Evolutionary conservation across 2,888 invertebrate species (phyloP), one percentile per base, ranked within the genome.

Genomic region (Brassicogethes aeneus): DNA sequence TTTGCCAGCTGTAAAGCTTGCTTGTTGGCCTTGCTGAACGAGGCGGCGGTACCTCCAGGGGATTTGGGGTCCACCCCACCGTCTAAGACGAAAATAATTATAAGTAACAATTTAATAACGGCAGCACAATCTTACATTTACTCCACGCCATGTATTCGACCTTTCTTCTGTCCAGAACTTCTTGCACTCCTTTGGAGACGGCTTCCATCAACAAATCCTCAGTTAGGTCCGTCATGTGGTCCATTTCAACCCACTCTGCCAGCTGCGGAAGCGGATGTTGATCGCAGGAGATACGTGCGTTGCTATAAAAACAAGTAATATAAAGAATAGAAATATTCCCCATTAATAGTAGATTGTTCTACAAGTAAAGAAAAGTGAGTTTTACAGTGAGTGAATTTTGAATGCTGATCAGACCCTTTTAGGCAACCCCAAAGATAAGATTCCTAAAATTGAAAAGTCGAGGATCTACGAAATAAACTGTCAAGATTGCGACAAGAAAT

Each of bases 1-100:
- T 93, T 93, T 7, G 91, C 89, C 16, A 91, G 68, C 44, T 83
- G 75, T 5, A 92, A 65, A 1, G 93, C 89, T 56, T 86, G 84
- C 60, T 79, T 78, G 64, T 87, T 92, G 15, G 92, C 90, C 59
- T 91, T 90, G 41, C 88, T 89, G 68, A 92, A 91, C 0, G 90
- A 89, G 1, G 90, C 91, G 1, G 90, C 90, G 0, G 84, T 88
- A 2, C 92, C 91, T 10, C 82, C 79, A 0, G 91, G 82, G 0
- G 90, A 89, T 56, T 85, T 86, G 0, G 91, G 87, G 61, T 90
- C 90, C 0, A 86, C 85, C 52, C 85, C 85, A 46, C 84, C 83
- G 61, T 78, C 86, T 84, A 53, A 5, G 63, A 64, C 42, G 36
- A 16, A 35, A 36, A 17, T 7, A 23, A 23, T 23, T 23, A 23